Percentiles rank a stretch among this genome's conserved stretches.
Conservation (phyloP, 2,888 invertebrate species). For the Spodoptera picta region DNA sequence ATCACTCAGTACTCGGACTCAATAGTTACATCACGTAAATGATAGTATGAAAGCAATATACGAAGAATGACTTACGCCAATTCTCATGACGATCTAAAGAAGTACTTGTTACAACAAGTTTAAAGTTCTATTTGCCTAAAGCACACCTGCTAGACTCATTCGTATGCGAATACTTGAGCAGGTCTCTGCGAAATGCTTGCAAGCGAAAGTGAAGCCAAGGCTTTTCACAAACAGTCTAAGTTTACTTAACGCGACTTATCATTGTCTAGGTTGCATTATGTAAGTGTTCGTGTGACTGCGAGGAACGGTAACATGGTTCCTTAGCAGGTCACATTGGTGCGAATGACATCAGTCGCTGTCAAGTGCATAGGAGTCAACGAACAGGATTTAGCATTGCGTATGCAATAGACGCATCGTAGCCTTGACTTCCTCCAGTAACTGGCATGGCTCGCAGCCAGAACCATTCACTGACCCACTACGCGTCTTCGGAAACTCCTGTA, state of each 20-base stretch:
- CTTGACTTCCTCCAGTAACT: constrained; percentile 80
- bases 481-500: constrained; percentile 69
- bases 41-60: constrained; percentile 67
- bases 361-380: constrained; percentile 85
- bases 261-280: constrained; percentile 83
- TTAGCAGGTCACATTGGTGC: constrained; percentile 85
- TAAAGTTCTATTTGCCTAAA: constrained; percentile 64
- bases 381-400: constrained; percentile 84
- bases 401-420: constrained; percentile 79
- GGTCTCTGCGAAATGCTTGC: constrained; percentile 63
- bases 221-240: constrained; percentile 70
- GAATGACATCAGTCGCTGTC: constrained; percentile 85
- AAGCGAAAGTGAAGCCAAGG: constrained; percentile 81
- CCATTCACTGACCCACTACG: constrained; percentile 81
- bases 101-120: constrained; percentile 55
- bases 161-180: constrained; percentile 68
- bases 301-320: constrained; percentile 85
- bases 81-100: constrained; percentile 51
- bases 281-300: constrained; percentile 81
- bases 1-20: constrained; percentile 74
- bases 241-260: constrained; percentile 69
- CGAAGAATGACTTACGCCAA: constrained; percentile 61
- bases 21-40: constrained; percentile 85
- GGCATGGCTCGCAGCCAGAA: constrained; percentile 79
- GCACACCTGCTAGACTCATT: constrained; percentile 61